phyloP scores from a whole-genome alignment of 2,888 invertebrate genomes.

The Tiliacea citrago region DNA sequence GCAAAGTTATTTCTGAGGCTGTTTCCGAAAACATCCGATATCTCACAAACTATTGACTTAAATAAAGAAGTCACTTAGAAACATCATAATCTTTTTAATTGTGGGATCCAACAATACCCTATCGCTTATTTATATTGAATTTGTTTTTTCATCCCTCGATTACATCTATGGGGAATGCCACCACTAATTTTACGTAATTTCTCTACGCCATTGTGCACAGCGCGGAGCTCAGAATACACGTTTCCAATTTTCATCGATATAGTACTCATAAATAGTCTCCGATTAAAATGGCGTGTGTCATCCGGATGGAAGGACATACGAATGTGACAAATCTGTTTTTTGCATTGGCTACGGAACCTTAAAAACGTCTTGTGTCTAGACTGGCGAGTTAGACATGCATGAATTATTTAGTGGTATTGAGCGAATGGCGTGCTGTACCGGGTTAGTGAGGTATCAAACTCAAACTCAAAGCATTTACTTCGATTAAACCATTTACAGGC shows the following conservation, averaged over 20 bases:
- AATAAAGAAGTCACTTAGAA: background rate
- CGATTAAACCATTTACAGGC: too few relatives aligned
- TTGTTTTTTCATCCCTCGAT: background rate
- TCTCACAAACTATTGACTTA: too few relatives aligned
- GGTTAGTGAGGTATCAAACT: too few relatives aligned
- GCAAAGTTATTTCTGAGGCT: background rate
- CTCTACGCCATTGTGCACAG: too few relatives aligned
- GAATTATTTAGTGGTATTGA: conserved; percentile 40
- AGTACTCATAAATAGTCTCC: background rate
- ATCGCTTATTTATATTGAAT: background rate
- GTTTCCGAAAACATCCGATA: background rate
- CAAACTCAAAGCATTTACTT: too few relatives aligned
- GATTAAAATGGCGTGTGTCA: background rate
- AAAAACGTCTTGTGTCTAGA: conserved; percentile 39
- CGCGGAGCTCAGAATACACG: background rate
- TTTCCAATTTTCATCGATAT: background rate
- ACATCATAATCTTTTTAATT: background rate
- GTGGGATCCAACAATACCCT: background rate
- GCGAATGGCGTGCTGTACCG: background rate
- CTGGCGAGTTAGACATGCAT: conserved; percentile 30
- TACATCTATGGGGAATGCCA: background rate
- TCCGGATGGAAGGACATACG: background rate
- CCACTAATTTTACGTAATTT: background rate
- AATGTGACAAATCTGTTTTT: background rate
- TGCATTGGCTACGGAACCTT: background rate